Percentiles rank a stretch among this genome's conserved stretches.
These are phyloP conservation scores for Trinorchestia longiramus DNA, from an alignment of 1,140 invertebrate genomes.

Conservation along the genomic window DNA sequence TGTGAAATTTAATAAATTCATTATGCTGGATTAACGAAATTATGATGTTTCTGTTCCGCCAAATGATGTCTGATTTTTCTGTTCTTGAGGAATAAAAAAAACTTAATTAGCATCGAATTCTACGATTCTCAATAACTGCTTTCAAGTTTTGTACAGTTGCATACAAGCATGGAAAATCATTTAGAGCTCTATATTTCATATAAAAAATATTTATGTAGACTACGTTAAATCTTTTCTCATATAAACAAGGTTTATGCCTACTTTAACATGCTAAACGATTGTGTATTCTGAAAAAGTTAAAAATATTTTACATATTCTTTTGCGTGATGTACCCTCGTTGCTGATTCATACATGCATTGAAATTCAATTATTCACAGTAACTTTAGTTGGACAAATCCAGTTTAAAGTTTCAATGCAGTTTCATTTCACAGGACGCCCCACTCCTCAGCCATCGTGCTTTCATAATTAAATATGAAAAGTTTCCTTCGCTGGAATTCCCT, in stretches of 20 bases:
- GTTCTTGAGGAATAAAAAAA: too few relatives aligned
- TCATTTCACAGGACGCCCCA: not conserved
- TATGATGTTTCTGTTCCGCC: too few relatives aligned
- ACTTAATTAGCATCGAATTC: too few relatives aligned
- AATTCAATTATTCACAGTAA: not conserved
- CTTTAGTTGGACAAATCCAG: not conserved
- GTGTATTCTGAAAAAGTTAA: not conserved
- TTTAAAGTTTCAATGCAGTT: not conserved
- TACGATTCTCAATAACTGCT: too few relatives aligned
- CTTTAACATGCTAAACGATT: not conserved
- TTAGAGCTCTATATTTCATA: too few relatives aligned
- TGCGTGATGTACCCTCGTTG: too few relatives aligned
- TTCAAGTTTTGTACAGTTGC: too few relatives aligned
- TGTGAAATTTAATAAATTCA: too few relatives aligned
- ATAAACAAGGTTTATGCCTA: not conserved
- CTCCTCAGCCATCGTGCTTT: not conserved
- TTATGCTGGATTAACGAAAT: too few relatives aligned
- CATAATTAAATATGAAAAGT: conserved; percentile 4
- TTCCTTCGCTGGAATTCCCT: not conserved
- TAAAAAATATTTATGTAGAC: too few relatives aligned
- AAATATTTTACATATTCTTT: not conserved
- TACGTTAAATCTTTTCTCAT: not conserved
- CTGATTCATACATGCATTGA: not conserved
- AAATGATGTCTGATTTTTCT: too few relatives aligned
- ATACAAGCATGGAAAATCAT: too few relatives aligned